These are phyloP conservation scores for Propithecus perrieri DNA, from an alignment of 2,797 vertebrate species.

Conservation along the genomic window DNA sequence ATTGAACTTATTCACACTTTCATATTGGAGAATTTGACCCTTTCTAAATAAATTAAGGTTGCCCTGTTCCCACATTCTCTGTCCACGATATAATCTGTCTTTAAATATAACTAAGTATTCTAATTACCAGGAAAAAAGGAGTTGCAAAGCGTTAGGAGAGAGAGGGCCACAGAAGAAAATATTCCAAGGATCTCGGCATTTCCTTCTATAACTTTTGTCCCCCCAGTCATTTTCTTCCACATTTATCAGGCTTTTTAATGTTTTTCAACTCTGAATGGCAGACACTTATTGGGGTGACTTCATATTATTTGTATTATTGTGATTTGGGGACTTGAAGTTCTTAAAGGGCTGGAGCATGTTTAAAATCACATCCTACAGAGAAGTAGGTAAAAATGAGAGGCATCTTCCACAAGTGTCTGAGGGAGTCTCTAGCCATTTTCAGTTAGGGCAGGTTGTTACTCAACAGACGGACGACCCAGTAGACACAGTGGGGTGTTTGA, in stretches of 20 bases:
- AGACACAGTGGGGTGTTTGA: neutral
- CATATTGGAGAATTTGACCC: neutral
- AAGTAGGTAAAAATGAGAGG: neutral
- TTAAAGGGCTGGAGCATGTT: neutral
- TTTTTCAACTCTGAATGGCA: neutral
- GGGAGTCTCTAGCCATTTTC: neutral
- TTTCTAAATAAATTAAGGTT: neutral
- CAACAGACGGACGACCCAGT: neutral
- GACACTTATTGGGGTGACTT: neutral
- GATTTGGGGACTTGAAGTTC: neutral
- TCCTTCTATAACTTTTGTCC: neutral
- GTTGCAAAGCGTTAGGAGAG: neutral
- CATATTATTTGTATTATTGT: neutral
- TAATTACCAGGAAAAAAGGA: neutral
- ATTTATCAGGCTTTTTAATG: neutral
- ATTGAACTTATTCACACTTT: neutral
- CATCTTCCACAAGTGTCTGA: conserved; percentile 4
- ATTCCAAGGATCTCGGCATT: neutral
- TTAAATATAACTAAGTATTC: neutral
- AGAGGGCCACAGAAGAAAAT: neutral
- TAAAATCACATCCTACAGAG: neutral
- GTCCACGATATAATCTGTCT: neutral
- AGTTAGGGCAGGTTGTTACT: neutral
- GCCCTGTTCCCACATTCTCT: neutral
- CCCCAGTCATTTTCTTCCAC: neutral